A percentile compares a stretch with the other conserved stretches of the same genome.
Conservation (phyloP, 2,113 vertebrate species). For the Aldabrachelys gigantea region DNA sequence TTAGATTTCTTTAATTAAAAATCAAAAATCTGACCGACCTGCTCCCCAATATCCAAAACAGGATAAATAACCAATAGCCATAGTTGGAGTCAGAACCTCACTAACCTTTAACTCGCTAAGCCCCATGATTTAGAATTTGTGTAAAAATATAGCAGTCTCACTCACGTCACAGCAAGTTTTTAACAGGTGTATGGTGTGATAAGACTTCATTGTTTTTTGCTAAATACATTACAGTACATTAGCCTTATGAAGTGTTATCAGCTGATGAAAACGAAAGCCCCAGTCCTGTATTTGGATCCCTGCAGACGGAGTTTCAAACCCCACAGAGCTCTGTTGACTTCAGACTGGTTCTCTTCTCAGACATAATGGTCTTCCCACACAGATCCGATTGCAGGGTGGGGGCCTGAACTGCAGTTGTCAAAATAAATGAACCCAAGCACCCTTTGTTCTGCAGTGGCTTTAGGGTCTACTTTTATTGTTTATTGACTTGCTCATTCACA, state of each 20-base stretch:
- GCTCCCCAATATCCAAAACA: not conserved
- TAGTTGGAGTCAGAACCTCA: not conserved
- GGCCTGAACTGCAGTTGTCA: not conserved
- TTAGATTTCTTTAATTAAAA: no score
- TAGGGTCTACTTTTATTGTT: rapidly evolving
- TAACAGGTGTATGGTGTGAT: not conserved
- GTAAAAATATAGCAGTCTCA: not conserved
- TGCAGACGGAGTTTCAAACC: not conserved
- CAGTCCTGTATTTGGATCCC: not conserved
- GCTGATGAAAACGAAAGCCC: not conserved
- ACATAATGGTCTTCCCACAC: not conserved
- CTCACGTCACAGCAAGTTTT: not conserved
- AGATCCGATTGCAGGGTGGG: not conserved
- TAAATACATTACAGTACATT: not conserved
- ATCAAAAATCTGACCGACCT: no score
- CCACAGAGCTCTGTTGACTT: not conserved
- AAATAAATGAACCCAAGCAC: not conserved
- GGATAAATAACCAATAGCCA: not conserved
- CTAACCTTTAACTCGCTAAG: not conserved
- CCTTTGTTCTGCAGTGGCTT: not conserved
- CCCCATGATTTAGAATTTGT: not conserved
- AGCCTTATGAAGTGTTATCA: not conserved
- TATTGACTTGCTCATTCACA: not conserved
- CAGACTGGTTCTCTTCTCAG: not conserved
- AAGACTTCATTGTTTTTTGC: not conserved